Evolutionary conservation across 2,797 vertebrate genomes (phyloP).

Genomic region (Peromyscus eremicus): DNA sequence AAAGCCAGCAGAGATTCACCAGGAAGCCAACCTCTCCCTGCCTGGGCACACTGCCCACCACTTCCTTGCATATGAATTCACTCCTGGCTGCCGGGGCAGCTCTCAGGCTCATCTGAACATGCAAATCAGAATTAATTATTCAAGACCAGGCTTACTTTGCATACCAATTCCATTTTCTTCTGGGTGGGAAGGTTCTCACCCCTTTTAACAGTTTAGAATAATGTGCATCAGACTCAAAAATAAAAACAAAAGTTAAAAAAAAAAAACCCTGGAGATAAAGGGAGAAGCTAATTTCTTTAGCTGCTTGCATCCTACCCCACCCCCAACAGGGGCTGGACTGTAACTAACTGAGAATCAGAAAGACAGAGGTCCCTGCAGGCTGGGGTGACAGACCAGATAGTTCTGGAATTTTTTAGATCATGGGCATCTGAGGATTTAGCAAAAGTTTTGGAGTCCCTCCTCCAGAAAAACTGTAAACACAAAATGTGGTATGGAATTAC

Average conservation of each 20-base stretch:
- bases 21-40: not conserved
- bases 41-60: constrained; percentile 2
- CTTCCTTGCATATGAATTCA: constrained; percentile 64
- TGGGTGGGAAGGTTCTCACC: constrained; percentile 84
- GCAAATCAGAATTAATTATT: constrained; percentile 85
- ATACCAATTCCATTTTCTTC: constrained; percentile 84
- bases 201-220: constrained; percentile 85
- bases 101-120: constrained; percentile 80
- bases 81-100: constrained; percentile 62
- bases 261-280: constrained; percentile 15
- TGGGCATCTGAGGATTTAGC: not conserved
- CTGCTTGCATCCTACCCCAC: not conserved
- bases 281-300: constrained; percentile 15
- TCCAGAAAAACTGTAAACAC: constrained; percentile 14
- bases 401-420: constrained; percentile 40
- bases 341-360: not conserved
- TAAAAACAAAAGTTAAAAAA: constrained; percentile 78
- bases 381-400: not conserved
- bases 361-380: not conserved
- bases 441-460: not conserved
- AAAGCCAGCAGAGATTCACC: not conserved
- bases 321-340: not conserved
- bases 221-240: constrained; percentile 77
- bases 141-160: constrained; percentile 80
- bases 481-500: not conserved